Percentiles rank a stretch among this genome's conserved stretches.
Conservation (phyloP, 2,888 invertebrate genomes). For the Campaea margaritaria region DNA sequence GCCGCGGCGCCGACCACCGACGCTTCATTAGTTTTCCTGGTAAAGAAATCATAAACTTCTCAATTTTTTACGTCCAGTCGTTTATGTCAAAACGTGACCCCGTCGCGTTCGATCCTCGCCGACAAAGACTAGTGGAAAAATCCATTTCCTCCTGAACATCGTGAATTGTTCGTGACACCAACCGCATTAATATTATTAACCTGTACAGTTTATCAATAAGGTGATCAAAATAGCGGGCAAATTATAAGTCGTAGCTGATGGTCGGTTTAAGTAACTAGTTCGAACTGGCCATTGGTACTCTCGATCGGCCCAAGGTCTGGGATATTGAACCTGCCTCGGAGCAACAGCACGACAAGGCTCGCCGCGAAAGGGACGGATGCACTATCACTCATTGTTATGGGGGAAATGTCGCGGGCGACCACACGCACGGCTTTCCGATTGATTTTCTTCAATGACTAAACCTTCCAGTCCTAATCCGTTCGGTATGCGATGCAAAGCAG, state of each 20-base stretch:
- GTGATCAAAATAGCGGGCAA: constrained; percentile 70
- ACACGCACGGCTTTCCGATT: constrained; percentile 67
- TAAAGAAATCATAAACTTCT: constrained; percentile 77
- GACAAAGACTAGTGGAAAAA: constrained; percentile 68
- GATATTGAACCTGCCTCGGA: constrained; percentile 82
- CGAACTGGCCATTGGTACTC: constrained; percentile 68
- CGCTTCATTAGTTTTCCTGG: constrained; percentile 82
- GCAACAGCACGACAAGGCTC: constrained; percentile 77
- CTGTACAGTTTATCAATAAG: constrained; percentile 55
- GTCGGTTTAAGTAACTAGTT: constrained; percentile 77
- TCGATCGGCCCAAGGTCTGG: constrained; percentile 82
- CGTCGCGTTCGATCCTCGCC: constrained; percentile 49
- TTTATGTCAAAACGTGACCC: constrained; percentile 76
- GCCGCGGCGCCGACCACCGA: constrained; percentile 73
- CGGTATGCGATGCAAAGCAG: constrained; percentile 73
- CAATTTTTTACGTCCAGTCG: constrained; percentile 69
- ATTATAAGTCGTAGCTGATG: constrained; percentile 73
- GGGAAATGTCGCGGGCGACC: constrained; percentile 74
- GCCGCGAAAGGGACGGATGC: constrained; percentile 79
- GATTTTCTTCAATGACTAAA: constrained; percentile 67
- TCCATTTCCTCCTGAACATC: constrained; percentile 56
- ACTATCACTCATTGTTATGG: constrained; percentile 83
- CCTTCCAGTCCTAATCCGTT: constrained; percentile 68
- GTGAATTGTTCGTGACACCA: constrained; percentile 43
- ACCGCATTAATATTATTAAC: constrained; percentile 43